Conservation (phyloP, 1,140 invertebrate species). For the Heliconius himera region DNA sequence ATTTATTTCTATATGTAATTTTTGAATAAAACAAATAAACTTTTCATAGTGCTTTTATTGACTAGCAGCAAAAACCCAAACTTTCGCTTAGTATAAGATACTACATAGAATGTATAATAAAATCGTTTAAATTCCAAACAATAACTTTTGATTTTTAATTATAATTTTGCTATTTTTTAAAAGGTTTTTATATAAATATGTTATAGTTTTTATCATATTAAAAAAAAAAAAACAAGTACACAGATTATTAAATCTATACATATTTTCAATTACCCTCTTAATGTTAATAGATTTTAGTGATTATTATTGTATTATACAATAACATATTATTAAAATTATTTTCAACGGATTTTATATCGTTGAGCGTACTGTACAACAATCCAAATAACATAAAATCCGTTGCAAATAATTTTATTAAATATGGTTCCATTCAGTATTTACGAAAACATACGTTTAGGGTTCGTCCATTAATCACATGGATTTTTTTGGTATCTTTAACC, state of each 20-base stretch:
- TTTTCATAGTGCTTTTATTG: conserved; percentile 47
- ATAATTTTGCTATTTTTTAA: too few species aligned
- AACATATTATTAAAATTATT: too few species aligned
- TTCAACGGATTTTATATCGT: too few species aligned
- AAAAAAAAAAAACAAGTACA: background rate
- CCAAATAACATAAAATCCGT: too few species aligned
- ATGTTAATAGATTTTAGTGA: background rate
- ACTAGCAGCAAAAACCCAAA: conserved; percentile 14
- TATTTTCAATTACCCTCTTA: background rate
- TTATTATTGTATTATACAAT: too few species aligned
- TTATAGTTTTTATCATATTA: too few species aligned
- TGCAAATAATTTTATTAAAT: too few species aligned
- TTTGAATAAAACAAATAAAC: conserved; percentile 50
- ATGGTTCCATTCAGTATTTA: background rate
- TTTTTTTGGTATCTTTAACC: too few species aligned
- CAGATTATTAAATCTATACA: background rate
- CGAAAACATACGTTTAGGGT: background rate
- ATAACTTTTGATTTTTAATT: too few species aligned
- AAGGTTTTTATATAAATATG: too few species aligned
- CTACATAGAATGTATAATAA: background rate
- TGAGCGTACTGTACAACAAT: too few species aligned
- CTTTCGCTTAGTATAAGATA: background rate
- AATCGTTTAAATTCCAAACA: background rate
- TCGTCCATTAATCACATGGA: too few species aligned
- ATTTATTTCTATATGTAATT: conserved; percentile 34